Conservation (phyloP, 2,797 vertebrate species). For the Miichthys miiuy region DNA sequence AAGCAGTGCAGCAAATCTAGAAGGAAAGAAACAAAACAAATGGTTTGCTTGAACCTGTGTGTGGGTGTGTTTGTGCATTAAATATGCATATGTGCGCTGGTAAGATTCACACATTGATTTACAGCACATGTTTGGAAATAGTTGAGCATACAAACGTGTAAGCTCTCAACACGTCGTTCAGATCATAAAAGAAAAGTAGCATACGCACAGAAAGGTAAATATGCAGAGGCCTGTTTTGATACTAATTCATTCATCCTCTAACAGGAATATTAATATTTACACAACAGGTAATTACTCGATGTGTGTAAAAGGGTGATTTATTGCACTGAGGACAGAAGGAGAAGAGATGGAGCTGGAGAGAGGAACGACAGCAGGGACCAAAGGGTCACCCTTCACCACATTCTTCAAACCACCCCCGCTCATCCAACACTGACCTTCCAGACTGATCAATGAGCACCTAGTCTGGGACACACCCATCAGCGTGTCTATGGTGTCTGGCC, state of each 20-base stretch:
- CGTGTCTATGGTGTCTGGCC: conserved; percentile 47
- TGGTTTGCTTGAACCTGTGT: not conserved
- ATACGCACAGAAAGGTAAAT: not conserved
- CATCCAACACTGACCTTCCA: conserved; percentile 58
- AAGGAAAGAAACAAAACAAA: not conserved
- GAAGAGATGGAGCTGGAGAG: not conserved
- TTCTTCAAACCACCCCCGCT: not conserved
- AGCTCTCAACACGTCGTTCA: not conserved
- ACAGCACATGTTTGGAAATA: not conserved
- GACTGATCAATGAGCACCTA: conserved; percentile 75
- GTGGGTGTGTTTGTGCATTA: conserved; percentile 5
- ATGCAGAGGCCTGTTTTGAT: too few species aligned
- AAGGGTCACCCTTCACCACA: conserved; percentile 46
- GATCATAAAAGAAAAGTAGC: not conserved
- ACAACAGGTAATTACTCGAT: not conserved
- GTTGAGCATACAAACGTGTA: not conserved
- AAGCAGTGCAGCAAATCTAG: not conserved
- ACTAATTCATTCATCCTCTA: not conserved
- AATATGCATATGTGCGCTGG: not conserved
- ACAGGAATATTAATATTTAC: conserved; percentile 4
- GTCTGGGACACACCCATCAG: conserved; percentile 57
- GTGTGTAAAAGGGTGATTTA: conserved; percentile 16
- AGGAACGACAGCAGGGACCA: conserved; percentile 4
- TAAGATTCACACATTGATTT: conserved; percentile 8
- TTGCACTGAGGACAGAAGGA: not conserved